Percentiles rank a stretch among this genome's conserved stretches.
Evolutionary conservation across 2,888 invertebrate genomes (phyloP).

Genomic region (Platycheirus rosarum): DNA sequence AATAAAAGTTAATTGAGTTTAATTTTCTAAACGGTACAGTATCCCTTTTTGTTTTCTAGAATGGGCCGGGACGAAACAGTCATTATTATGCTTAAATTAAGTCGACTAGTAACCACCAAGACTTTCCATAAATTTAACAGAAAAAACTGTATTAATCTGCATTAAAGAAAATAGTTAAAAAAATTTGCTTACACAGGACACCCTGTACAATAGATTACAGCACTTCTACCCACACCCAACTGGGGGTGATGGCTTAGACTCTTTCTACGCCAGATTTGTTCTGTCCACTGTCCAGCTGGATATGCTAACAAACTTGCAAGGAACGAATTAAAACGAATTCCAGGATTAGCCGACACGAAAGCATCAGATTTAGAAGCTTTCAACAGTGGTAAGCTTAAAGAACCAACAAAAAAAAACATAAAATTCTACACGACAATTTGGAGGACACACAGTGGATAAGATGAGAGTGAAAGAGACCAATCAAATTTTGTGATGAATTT

Average conservation of each 20-base stretch:
- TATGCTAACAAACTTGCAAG: background rate
- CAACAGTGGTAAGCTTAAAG: conserved; percentile 65
- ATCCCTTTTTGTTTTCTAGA: too few relatives aligned
- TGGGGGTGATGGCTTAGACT: conserved; percentile 47
- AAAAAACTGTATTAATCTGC: too few relatives aligned
- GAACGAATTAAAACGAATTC: conserved; percentile 55
- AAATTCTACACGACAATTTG: conserved; percentile 2
- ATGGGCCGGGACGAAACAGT: too few relatives aligned
- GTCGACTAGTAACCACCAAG: too few relatives aligned
- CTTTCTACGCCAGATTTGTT: conserved; percentile 57
- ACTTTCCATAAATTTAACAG: too few relatives aligned
- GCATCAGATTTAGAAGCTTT: conserved; percentile 83
- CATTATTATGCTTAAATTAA: too few relatives aligned
- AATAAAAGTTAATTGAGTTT: too few relatives aligned
- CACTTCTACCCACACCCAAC: background rate
- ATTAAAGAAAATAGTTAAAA: too few relatives aligned
- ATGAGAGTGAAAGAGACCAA: conserved; percentile 27
- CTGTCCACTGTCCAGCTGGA: conserved; percentile 45
- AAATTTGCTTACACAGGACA: too few relatives aligned
- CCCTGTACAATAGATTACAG: background rate
- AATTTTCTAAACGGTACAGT: too few relatives aligned
- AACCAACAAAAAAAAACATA: conserved; percentile 26
- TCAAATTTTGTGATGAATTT: conserved; percentile 56
- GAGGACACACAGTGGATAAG: background rate
- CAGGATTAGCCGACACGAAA: conserved; percentile 83